phyloP scores from a whole-genome alignment of 2,113 vertebrate genomes.

The Diadophis punctatus region DNA sequence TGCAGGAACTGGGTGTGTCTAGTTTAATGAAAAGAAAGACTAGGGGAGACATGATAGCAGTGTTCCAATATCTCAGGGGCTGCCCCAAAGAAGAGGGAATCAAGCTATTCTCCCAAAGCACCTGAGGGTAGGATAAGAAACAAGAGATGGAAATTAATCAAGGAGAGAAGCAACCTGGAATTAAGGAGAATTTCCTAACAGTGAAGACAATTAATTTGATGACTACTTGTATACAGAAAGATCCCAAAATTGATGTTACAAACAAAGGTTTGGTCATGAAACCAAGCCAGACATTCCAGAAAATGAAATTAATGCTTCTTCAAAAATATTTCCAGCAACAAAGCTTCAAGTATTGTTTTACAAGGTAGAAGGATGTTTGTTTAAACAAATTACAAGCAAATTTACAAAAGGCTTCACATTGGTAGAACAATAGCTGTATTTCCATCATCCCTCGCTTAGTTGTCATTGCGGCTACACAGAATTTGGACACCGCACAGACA shows the following conservation, averaged over 20 bases:
- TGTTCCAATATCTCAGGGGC: fast-evolving
- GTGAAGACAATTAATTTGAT: too few relatives aligned
- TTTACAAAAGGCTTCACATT: not conserved
- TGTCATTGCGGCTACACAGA: not conserved
- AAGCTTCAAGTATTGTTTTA: not conserved
- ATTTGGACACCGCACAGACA: not conserved
- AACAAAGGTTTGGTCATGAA: not conserved
- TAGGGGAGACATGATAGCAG: too few relatives aligned
- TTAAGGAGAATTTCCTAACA: too few relatives aligned
- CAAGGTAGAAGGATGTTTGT: not conserved
- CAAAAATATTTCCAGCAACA: not conserved
- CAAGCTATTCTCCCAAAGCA: too few relatives aligned
- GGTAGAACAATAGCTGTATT: not conserved
- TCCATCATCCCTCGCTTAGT: not conserved
- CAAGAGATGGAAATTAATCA: too few relatives aligned
- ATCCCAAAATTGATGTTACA: not conserved
- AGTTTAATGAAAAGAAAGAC: too few relatives aligned
- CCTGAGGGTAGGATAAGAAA: too few relatives aligned
- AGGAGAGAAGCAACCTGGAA: too few relatives aligned
- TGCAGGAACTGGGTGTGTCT: too few relatives aligned
- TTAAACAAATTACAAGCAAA: not conserved
- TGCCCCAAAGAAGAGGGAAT: too few relatives aligned
- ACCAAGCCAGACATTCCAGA: not conserved
- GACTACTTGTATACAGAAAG: not conserved
- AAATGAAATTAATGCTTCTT: not conserved